Percentiles rank a stretch among this genome's conserved stretches.
These are phyloP conservation scores for Globodera rostochiensis DNA, from an alignment of 1,140 invertebrate genomes.

Conservation along the genomic window DNA sequence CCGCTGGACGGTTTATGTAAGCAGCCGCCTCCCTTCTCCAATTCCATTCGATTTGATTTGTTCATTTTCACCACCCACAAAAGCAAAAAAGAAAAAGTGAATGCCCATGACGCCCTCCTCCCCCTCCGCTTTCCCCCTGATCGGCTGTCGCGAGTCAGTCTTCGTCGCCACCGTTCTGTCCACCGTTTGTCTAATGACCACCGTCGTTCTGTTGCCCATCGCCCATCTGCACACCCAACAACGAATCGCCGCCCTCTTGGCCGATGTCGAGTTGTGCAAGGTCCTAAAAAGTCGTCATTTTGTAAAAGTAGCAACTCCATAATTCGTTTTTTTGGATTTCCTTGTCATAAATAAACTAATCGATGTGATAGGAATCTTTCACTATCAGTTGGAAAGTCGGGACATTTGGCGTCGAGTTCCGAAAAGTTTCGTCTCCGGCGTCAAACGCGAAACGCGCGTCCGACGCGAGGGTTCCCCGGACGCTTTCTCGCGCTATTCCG, in stretches of 20 bases:
- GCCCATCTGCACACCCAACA: constrained; percentile 57
- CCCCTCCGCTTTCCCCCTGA: not conserved
- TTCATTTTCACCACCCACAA: no score
- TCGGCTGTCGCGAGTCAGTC: constrained; percentile 45
- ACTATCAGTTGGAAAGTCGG: constrained; percentile 44
- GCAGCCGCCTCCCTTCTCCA: no score
- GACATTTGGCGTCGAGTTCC: constrained; percentile 57
- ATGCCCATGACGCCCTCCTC: not conserved
- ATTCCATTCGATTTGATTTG: no score
- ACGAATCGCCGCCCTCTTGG: constrained; percentile 50
- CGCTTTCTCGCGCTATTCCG: constrained; percentile 44
- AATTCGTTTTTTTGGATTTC: constrained; percentile 24
- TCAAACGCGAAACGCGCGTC: not conserved
- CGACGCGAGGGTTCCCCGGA: constrained; percentile 1
- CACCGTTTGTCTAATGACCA: constrained; percentile 46
- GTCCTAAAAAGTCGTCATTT: constrained; percentile 21
- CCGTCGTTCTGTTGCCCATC: constrained; percentile 54
- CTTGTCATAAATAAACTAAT: constrained; percentile 19
- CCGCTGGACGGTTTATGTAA: no score
- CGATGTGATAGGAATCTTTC: constrained; percentile 22
- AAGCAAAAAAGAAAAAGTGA: no score
- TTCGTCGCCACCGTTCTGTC: constrained; percentile 51
- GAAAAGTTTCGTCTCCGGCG: constrained; percentile 12
- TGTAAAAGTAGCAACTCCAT: not conserved
- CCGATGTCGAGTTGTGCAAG: constrained; percentile 60